Percentiles rank a stretch among this genome's conserved stretches.
These are phyloP conservation scores for Catostylus mosaicus DNA, from an alignment of 30 jellyfish, hydroid and myxozoan genomes.

Conservation along the genomic window DNA sequence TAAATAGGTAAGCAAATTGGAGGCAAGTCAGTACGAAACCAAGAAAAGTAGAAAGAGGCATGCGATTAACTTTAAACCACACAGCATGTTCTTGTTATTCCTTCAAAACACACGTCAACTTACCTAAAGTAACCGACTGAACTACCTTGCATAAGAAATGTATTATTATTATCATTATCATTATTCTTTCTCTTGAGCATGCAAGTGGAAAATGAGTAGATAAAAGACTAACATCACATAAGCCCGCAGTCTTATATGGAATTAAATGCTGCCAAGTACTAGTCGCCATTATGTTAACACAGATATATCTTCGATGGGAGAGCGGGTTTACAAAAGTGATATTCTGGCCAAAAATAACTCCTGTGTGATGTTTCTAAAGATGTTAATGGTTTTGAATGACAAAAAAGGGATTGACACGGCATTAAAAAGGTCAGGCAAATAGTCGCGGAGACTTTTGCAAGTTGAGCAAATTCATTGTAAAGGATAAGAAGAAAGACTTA, in stretches of 20 bases:
- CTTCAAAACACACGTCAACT: too few relatives aligned
- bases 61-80: too few relatives aligned
- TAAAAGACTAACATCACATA: too few relatives aligned
- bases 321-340: conserved; percentile 5
- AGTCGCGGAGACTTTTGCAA: neutral
- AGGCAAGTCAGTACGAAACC: too few relatives aligned
- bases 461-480: neutral
- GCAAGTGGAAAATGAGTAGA: neutral
- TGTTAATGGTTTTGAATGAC: neutral
- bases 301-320: conserved; percentile 2
- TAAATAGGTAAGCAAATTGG: too few relatives aligned
- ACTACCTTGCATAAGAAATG: too few relatives aligned
- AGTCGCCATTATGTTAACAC: neutral
- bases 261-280: neutral
- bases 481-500: conserved; percentile 1
- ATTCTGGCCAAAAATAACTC: conserved; percentile 1
- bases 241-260: neutral
- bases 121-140: too few relatives aligned
- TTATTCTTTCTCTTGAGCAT: too few relatives aligned
- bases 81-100: too few relatives aligned
- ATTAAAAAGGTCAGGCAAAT: neutral
- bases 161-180: too few relatives aligned
- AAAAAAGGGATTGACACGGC: conserved; percentile 4
- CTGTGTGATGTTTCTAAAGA: neutral
- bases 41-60: too few relatives aligned